These are phyloP conservation scores for Tragelaphus buxtoni DNA, from an alignment of 2,113 vertebrate genomes.

Conservation along the genomic window DNA sequence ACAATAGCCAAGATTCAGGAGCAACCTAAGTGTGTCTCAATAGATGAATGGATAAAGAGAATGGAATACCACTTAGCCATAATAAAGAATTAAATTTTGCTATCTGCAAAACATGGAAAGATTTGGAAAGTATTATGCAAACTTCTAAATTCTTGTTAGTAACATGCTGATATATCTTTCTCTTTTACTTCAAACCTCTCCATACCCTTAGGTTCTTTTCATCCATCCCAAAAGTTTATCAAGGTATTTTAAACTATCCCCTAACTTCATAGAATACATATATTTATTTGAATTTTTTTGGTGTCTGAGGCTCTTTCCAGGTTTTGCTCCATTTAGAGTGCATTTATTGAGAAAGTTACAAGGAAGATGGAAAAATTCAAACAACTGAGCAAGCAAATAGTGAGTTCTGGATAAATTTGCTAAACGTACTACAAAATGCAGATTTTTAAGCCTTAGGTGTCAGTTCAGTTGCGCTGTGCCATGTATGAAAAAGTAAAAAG, in stretches of 20 bases:
- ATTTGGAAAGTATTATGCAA: not conserved
- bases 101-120: not conserved
- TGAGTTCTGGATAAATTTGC: not conserved
- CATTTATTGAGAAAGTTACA: not conserved
- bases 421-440: not conserved
- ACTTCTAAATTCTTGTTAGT: not conserved
- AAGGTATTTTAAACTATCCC: not conserved
- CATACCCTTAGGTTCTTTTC: not conserved
- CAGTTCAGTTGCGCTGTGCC: not conserved
- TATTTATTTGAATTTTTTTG: not conserved
- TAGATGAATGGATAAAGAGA: not conserved
- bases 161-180: not conserved
- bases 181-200: not conserved
- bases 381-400: not conserved
- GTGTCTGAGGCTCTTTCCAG: not conserved
- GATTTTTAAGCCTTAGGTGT: not conserved
- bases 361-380: not conserved
- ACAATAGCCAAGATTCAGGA: not conserved
- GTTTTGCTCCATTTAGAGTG: not conserved
- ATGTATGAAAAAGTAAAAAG: not conserved
- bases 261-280: not conserved
- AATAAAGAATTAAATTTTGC: not conserved
- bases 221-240: not conserved
- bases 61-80: not conserved
- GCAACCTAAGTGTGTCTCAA: not conserved